phyloP scores from a whole-genome alignment of 2,888 invertebrate genomes.

The Coelopa pilipes region DNA sequence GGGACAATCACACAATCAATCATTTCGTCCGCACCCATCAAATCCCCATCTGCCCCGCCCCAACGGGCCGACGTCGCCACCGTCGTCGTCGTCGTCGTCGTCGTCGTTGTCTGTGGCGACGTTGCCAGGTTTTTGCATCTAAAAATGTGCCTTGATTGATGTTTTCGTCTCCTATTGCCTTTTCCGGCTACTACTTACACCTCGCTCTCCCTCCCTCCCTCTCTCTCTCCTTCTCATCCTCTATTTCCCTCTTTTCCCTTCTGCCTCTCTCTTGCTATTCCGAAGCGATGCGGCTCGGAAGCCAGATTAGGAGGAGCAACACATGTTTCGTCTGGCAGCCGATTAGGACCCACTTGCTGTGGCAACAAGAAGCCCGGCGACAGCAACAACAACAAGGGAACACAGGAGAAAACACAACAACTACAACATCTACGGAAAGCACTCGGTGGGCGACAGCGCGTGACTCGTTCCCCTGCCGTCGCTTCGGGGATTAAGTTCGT shows the following conservation, averaged over 20 bases:
- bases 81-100: too few species aligned
- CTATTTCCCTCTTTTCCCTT: neutral
- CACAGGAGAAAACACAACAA: neutral
- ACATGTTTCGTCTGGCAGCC: neutral
- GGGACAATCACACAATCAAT: too few species aligned
- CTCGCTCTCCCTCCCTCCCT: neutral
- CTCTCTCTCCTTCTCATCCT: too few species aligned
- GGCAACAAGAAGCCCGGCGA: neutral
- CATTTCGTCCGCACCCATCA: too few species aligned
- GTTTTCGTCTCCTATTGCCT: neutral
- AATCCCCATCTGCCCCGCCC: too few species aligned
- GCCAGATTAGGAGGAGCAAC: neutral
- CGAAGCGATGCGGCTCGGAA: neutral
- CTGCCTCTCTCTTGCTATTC: neutral
- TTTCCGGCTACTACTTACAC: neutral
- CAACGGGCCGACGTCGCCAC: too few species aligned
- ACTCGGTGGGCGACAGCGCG: too few species aligned
- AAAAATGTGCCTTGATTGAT: neutral
- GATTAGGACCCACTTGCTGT: neutral
- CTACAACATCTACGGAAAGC: neutral
- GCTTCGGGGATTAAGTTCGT: too few species aligned
- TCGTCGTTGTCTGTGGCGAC: too few species aligned
- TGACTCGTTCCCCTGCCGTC: too few species aligned
- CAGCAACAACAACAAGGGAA: neutral
- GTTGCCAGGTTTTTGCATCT: too few species aligned